Evolutionary conservation across 2,797 vertebrate species (phyloP).

Genomic region (Aselliscus stoliczkanus): DNA sequence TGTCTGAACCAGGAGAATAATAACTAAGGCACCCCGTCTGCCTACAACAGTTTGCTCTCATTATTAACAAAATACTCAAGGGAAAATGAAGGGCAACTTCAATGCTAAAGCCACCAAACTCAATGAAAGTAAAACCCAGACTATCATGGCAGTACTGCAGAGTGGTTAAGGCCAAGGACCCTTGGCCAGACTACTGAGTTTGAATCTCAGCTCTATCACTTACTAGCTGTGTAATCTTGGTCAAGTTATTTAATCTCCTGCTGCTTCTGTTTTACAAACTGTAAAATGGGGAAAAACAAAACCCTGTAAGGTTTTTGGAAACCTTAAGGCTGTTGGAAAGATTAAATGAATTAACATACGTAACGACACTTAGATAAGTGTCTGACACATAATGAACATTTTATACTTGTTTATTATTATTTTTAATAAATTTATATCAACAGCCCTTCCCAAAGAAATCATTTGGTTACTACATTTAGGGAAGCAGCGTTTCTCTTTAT

Average conservation of each 20-base stretch:
- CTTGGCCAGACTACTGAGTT: neutral
- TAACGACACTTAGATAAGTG: neutral
- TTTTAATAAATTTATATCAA: neutral
- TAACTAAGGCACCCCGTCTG: neutral
- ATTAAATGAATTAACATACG: neutral
- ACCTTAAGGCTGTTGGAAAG: neutral
- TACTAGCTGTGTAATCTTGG: neutral
- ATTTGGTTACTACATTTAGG: neutral
- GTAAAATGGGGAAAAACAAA: neutral
- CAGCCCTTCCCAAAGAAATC: neutral
- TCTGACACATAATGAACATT: neutral
- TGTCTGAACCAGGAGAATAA: neutral
- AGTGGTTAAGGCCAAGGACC: neutral
- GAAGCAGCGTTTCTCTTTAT: neutral
- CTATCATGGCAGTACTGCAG: fast-evolving
- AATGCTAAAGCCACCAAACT: neutral
- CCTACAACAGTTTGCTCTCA: neutral
- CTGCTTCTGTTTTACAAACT: neutral
- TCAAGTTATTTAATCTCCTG: neutral
- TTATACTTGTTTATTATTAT: neutral
- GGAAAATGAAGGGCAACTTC: neutral
- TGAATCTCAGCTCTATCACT: neutral
- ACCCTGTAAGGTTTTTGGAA: neutral
- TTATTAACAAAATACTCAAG: neutral
- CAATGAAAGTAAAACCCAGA: neutral